phyloP scores from a whole-genome alignment of 2,888 invertebrate species.

The Sicus ferrugineus region DNA sequence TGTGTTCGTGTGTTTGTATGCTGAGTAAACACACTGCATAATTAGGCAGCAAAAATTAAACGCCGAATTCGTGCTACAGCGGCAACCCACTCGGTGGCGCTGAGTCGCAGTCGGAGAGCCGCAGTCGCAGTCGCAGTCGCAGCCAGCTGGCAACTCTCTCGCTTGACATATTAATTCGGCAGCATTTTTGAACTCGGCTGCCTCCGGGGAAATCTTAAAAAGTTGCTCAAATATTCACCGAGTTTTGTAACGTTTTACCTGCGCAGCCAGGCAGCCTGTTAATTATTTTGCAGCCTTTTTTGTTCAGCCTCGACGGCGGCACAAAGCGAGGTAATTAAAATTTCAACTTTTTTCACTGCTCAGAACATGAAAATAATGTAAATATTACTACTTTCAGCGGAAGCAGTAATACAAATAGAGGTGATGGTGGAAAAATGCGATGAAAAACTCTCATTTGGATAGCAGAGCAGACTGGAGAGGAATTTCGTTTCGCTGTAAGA shows the following conservation, averaged over 20 bases:
- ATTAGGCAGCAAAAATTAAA: constrained; percentile 42
- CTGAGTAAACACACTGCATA: constrained; percentile 42
- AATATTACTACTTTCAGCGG: not conserved
- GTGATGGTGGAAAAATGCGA: not conserved
- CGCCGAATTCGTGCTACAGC: not conserved
- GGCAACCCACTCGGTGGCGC: not conserved
- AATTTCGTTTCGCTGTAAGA: too few relatives aligned
- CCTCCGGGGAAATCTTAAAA: constrained; percentile 47
- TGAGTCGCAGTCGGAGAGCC: not conserved
- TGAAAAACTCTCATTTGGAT: too few relatives aligned
- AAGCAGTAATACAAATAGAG: not conserved
- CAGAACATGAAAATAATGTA: not conserved
- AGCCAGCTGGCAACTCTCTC: constrained; percentile 28
- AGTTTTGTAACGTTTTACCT: constrained; percentile 24
- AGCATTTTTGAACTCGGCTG: constrained; percentile 40
- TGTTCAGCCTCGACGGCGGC: not conserved
- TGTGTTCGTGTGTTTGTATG: too few relatives aligned
- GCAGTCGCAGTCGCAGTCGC: not conserved
- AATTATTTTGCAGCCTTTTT: constrained; percentile 31
- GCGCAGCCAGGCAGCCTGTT: constrained; percentile 6
- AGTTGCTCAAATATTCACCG: constrained; percentile 31
- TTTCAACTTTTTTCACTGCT: constrained; percentile 17
- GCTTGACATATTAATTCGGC: constrained; percentile 49
- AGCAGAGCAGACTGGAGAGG: too few relatives aligned
- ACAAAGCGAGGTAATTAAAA: constrained; percentile 29